Percentiles rank a stretch among this genome's conserved stretches.
These are phyloP conservation scores for Perca schrenkii DNA, from an alignment of 2,113 vertebrate species.

Conservation along the genomic window DNA sequence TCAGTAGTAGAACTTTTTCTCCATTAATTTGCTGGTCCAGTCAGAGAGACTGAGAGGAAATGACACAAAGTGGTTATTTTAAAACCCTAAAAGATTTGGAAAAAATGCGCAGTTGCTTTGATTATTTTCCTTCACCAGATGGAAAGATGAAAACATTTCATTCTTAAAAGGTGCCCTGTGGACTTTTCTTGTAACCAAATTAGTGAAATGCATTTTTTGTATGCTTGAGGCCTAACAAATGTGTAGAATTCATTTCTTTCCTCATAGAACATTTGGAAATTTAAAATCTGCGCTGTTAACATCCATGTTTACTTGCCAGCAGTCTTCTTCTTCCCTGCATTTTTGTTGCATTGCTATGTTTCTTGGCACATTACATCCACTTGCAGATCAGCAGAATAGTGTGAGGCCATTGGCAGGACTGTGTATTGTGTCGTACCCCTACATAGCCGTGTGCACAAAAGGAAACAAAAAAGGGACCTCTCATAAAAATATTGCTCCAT, in stretches of 20 bases:
- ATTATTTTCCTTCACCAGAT: background rate
- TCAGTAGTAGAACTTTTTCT: too few species aligned
- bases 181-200: background rate
- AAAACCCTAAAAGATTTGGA: too few species aligned
- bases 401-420: background rate
- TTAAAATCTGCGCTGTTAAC: background rate
- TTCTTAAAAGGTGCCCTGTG: background rate
- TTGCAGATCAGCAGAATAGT: conserved; percentile 3
- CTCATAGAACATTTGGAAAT: background rate
- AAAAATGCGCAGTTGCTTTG: background rate
- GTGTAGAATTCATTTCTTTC: background rate
- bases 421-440: too few species aligned
- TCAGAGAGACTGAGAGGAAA: too few species aligned
- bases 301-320: background rate
- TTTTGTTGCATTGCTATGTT: background rate
- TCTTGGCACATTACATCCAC: background rate
- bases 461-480: background rate
- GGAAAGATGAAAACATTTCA: background rate
- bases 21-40: too few species aligned
- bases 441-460: background rate
- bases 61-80: too few species aligned
- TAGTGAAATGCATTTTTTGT: background rate
- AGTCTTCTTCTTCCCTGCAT: background rate
- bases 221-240: background rate
- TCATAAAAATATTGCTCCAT: background rate